phyloP scores from a whole-genome alignment of 1,140 invertebrate genomes.

The Drosophila sturtevanti region DNA sequence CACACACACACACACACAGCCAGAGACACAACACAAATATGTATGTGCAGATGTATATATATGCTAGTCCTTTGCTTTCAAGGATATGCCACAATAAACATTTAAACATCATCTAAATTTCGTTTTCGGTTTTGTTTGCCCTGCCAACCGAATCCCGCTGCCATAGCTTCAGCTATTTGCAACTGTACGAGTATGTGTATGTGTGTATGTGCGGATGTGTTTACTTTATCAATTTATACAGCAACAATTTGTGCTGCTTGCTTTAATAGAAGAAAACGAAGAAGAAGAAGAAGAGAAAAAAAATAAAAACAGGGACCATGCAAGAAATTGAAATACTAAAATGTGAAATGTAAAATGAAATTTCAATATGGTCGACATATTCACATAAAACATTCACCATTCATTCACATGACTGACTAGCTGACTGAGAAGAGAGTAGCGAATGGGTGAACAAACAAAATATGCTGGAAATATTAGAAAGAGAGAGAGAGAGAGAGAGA shows the following conservation, averaged over 20 bases:
- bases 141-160: slow-evolving; percentile 1
- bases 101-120: slow-evolving; percentile 74
- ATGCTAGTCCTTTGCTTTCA: slow-evolving; percentile 4
- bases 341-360: slow-evolving; percentile 40
- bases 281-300: not conserved
- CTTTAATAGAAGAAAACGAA: not conserved
- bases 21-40: not conserved
- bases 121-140: slow-evolving; percentile 49
- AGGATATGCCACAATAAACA: slow-evolving; percentile 59
- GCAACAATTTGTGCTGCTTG: slow-evolving; percentile 37
- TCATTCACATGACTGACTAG: slow-evolving; percentile 2
- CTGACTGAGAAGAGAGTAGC: not conserved
- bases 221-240: slow-evolving; percentile 68
- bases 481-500: not conserved
- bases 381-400: not conserved
- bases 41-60: not conserved
- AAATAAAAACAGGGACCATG: not conserved
- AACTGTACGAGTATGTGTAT: not conserved
- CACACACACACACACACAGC: slow-evolving; percentile 29
- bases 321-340: slow-evolving; percentile 6
- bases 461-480: no score
- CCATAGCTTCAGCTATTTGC: not conserved
- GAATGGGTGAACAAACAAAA: not conserved
- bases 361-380: slow-evolving; percentile 40
- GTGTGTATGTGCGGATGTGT: slow-evolving; percentile 18